Base-by-base conservation (phyloP, 2,888 invertebrate genomes). In the Cataglyphis cursor region DNA sequence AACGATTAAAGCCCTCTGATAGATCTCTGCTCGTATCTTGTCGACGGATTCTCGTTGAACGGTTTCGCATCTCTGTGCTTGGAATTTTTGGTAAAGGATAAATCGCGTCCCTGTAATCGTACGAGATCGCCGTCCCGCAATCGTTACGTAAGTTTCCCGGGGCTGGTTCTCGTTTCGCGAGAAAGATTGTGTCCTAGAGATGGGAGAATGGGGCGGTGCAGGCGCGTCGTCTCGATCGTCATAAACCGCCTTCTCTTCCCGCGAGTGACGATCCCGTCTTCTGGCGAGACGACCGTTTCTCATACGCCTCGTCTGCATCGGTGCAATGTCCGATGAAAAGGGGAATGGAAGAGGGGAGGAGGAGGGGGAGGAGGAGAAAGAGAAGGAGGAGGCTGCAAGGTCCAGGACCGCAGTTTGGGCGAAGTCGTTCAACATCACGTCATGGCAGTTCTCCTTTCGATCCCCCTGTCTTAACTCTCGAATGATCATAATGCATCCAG, bases 321-420 rank as follows among this genome's bases (percentile, higher is more conserved):
- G 78, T 64, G 78, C 75, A 76, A 82, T 48, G 81, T 78, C 78
- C 75, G 78, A 78, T 57, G 80, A 76, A 80, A 72, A 72, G 62
- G 41, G 41, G 31, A 51, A n/a, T 24, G 73, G 12, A 9, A 12
- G 35, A 31, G 9, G 21, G 44, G 48, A 9, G 38, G 59, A 41
- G 12, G 18, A 24, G 21, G 35, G 10, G 24, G 10, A n/a, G 64
- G 0, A 28, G 24, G 28, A n/a, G 18, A 24, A 24, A 24, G 28
- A 41, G 9, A 10, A 24, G 48, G 54, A 73, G 59, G 31, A 44
- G 57, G 59, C 15, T 75, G 78, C 65, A 66, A 78, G 64, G 44
- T 82, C 24, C 78, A 80, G 78, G 78, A 80, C 44, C 78, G 73
- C 78, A 72, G 44, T 72, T 80, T 59, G 73, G 59, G 35, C 72